Conservation (phyloP, 2,113 vertebrate genomes). For the Cryptomyrus ogoouensis region DNA sequence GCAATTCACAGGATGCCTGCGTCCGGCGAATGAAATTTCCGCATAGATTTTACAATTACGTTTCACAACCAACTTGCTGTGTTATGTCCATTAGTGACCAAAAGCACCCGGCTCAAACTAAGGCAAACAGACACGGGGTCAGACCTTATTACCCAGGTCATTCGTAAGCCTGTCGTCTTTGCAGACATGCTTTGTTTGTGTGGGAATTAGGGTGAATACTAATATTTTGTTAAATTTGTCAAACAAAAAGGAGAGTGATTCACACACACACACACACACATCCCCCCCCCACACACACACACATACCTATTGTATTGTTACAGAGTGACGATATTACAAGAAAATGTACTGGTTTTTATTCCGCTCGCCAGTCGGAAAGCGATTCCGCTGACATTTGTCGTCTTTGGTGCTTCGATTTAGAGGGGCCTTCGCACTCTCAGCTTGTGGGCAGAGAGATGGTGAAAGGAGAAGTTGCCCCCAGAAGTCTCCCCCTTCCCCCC, state of each 20-base stretch:
- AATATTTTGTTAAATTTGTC: background rate
- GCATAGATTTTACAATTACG: background rate
- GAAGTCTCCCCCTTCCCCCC: background rate
- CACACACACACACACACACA: too few species aligned
- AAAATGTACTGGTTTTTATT: background rate
- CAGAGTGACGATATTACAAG: background rate
- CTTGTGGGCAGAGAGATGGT: constrained; percentile 11
- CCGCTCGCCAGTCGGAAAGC: background rate
- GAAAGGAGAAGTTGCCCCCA: constrained; percentile 4
- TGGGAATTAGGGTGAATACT: background rate
- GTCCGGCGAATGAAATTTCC: background rate
- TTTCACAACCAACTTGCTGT: background rate
- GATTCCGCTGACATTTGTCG: background rate
- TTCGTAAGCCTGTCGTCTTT: background rate
- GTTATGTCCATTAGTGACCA: background rate
- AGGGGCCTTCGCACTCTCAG: background rate
- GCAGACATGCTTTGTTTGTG: background rate
- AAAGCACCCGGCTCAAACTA: background rate
- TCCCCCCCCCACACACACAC: background rate
- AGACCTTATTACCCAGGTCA: background rate
- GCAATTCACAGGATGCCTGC: background rate
- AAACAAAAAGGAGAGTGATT: background rate
- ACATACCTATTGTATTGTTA: background rate
- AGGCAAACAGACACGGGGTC: background rate
- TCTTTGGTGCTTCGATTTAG: background rate